Base-by-base conservation (phyloP, 1,140 invertebrate genomes). In the Bathynomus jamesi region DNA sequence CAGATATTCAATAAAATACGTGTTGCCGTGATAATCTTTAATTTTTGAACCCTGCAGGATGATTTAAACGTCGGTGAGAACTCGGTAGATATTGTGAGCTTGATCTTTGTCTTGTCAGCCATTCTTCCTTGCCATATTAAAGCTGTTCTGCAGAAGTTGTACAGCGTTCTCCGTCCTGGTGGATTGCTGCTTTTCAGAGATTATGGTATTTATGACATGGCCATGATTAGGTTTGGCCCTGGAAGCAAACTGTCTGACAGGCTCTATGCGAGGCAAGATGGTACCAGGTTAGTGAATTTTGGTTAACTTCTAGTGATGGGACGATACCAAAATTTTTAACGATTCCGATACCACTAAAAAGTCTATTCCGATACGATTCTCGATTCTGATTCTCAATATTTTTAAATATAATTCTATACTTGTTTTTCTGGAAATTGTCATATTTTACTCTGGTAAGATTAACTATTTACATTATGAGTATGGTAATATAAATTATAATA, bases 201-300 rank as follows among this genome's bases (percentile, higher is more conserved):
- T 84, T 99, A 99, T 83, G 97, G 95, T 0, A 82, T 95, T n/a
- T 95, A 97, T 81, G 98, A 99, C 82, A 93, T 99, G 89, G 93
- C 97, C 2, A 96, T 99, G 82, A 79, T 99, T 2, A 84, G 96
- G 65, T 99, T 98, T 81, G 90, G 93, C 76, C 87, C 92, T 3
- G 95, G 95, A 0, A 89, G 93, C 80, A 98, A 98, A 83, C 92
- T 98, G 71, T 81, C 87, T 7, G 94, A 98, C 27, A 97, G 98
- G 82, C 92, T 98, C 77, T 99, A 99, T 81, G 91, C 94, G 81
- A 83, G 98, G 27, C 96, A 98, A 81, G 98, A 99, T 88, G 96
- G 96, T 3, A 99, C 98, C 0, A 89, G 91, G 91, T 92, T 82
- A 79, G 71, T 21, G 25, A n/a, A n/a, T n/a, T n/a, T n/a, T n/a